These are phyloP conservation scores for Apamea crenata DNA, from an alignment of 2,888 invertebrate species.

Conservation along the genomic window DNA sequence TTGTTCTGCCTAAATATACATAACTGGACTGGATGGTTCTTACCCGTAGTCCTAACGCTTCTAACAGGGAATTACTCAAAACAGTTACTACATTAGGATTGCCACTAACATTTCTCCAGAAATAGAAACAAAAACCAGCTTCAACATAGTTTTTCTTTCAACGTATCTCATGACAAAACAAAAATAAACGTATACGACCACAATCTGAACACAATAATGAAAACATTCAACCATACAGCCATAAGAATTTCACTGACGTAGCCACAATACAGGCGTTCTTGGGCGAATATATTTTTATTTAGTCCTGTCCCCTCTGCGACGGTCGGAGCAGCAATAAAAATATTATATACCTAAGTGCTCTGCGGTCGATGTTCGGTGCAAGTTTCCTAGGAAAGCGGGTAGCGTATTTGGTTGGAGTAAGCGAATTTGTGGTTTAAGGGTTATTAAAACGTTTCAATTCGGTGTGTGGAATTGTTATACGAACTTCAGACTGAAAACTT, in stretches of 20 bases:
- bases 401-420: not conserved
- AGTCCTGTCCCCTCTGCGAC: conserved; percentile 81
- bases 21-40: not conserved
- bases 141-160: not conserved
- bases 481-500: not conserved
- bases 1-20: not conserved
- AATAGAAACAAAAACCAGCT: conserved; percentile 6
- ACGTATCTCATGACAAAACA: conserved; percentile 35
- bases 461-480: not conserved
- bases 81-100: not conserved
- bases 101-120: not conserved
- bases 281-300: conserved; percentile 86
- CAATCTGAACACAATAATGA: conserved; percentile 68
- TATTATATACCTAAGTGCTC: conserved; percentile 81
- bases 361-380: conserved; percentile 56
- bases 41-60: not conserved
- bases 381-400: conserved; percentile 18
- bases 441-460: not conserved
- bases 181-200: conserved; percentile 36
- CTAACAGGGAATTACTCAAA: not conserved
- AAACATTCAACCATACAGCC: conserved; percentile 68
- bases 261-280: conserved; percentile 79
- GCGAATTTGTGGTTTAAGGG: not conserved
- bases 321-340: conserved; percentile 85
- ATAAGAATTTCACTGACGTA: conserved; percentile 71